Evolutionary conservation across 2,113 vertebrate species (phyloP), one percentile per base, ranked within the genome.

Genomic region (Lathamus discolor): DNA sequence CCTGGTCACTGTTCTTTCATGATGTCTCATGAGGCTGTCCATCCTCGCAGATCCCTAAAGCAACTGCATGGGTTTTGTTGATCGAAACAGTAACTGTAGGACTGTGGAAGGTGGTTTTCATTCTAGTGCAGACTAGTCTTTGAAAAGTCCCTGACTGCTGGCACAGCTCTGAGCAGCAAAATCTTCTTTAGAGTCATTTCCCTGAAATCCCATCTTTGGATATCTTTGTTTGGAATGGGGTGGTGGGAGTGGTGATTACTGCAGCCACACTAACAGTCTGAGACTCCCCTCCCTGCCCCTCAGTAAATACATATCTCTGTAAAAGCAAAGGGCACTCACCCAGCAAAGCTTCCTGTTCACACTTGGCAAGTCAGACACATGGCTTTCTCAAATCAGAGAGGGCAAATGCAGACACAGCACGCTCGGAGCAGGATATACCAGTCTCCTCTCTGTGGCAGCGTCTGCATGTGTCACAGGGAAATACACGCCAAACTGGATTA

Each of bases 391-490:
- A 27, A 81, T 62, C 85, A 61, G 75, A 87, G 88, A 79, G 63
- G 81, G 43, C 64, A 85, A 59, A 52, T 1, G 78, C 84, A 90
- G 90, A 49, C 80, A 16, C 72, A 69, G 90, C 52, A 16, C 22
- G 52, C 41, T 82, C 13, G 44, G 77, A 96, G 62, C 95, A 89
- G 90, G 96, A 88, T 85, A 51, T 76, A 82, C 88, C 88, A 76
- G 96, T 93, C 83, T 88, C 67, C 61, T 86, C 14, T 39, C 73
- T 27, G 27, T 28, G 83, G 69, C 33, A 75, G 91, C 69, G 80
- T 92, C 95, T 57, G 11, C 31, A 12, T 95, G 95, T 72, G 88
- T 93, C 96, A 97, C 83, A 88, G 69, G 73, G 31, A 90, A 43
- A 62, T 14, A 92, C 92, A 84, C 1, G 10, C 52, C 81, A 80